These are phyloP conservation scores for Gymnorhina tibicen DNA, from an alignment of 2,113 vertebrate genomes.

Conservation along the genomic window DNA sequence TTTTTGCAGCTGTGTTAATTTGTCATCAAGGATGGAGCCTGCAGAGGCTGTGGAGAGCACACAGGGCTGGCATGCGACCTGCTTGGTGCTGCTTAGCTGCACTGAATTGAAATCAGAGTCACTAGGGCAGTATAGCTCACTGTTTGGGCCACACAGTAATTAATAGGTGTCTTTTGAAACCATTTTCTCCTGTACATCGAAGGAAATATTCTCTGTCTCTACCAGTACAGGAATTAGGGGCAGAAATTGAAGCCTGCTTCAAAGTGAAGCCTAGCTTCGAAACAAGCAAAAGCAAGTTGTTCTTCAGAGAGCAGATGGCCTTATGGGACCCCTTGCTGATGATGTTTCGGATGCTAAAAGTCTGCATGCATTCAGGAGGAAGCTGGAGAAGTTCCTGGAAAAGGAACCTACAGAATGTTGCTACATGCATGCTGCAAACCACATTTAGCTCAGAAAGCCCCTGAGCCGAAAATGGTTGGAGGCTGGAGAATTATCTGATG, in stretches of 20 bases:
- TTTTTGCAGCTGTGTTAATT: background rate
- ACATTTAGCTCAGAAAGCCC: background rate
- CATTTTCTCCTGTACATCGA: background rate
- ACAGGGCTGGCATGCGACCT: rapidly evolving
- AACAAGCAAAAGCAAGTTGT: background rate
- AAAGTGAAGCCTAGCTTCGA: background rate
- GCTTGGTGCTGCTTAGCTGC: background rate
- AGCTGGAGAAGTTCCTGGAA: background rate
- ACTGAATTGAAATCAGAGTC: background rate
- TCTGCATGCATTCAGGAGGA: background rate
- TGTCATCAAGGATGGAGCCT: background rate
- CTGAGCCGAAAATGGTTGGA: background rate
- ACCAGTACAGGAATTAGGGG: background rate
- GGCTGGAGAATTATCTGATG: background rate
- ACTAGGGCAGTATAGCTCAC: background rate
- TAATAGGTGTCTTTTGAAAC: background rate
- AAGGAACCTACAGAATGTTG: background rate
- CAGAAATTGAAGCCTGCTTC: background rate
- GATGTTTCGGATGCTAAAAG: background rate
- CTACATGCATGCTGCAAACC: background rate
- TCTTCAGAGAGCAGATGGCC: background rate
- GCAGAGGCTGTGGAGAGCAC: background rate
- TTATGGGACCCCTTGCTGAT: background rate
- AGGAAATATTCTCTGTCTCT: background rate
- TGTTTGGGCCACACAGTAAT: background rate